Evolutionary conservation across 2,113 vertebrate species (phyloP).

Genomic region (Daphoenositta chrysoptera): DNA sequence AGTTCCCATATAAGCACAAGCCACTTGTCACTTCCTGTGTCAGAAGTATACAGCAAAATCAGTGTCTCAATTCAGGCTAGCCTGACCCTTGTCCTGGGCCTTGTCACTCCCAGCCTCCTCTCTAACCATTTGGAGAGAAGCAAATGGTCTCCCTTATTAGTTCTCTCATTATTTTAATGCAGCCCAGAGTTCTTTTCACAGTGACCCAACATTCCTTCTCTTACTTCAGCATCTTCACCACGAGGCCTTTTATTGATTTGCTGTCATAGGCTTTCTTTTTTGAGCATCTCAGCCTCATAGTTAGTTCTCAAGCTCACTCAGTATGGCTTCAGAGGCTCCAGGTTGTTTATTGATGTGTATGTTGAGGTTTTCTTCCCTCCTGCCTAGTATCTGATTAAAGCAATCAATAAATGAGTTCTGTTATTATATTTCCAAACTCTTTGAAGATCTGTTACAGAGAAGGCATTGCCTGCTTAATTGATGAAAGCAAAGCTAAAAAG

Average conservation of each 20-base stretch:
- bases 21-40: neutral
- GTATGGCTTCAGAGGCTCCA: constrained; percentile 18
- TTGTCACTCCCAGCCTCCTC: neutral
- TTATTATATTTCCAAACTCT: constrained; percentile 49
- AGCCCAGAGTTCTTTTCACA: neutral
- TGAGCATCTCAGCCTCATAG: neutral
- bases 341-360: constrained; percentile 33
- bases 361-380: constrained; percentile 29
- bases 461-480: constrained; percentile 2
- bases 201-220: neutral
- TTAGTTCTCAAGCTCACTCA: constrained; percentile 2
- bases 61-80: neutral
- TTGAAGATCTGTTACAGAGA: constrained; percentile 1
- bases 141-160: neutral
- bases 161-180: neutral
- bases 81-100: neutral
- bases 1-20: neutral
- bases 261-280: constrained; percentile 46
- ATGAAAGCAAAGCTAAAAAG: constrained; percentile 15
- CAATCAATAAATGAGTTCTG: constrained; percentile 54
- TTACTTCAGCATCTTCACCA: constrained; percentile 18
- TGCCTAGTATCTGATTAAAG: constrained; percentile 47
- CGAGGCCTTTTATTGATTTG: constrained; percentile 33
- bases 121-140: neutral
- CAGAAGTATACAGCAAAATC: neutral